Evolutionary conservation across 1,140 invertebrate genomes (phyloP).

Genomic region (Diorhabda sublineata): DNA sequence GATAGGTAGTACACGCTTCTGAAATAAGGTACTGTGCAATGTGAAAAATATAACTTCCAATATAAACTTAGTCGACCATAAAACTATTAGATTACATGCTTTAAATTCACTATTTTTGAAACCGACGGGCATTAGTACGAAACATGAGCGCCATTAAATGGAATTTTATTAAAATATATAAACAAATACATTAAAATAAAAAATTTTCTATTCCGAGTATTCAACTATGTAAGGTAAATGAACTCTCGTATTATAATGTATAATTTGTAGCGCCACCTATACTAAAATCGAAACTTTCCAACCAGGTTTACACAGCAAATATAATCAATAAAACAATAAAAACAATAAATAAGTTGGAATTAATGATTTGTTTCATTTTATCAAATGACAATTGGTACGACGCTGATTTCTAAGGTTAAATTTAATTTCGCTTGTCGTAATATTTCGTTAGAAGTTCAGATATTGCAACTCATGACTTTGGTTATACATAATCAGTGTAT

Average conservation of each 20-base stretch:
- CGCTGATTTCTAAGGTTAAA: background rate
- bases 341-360: too few relatives aligned
- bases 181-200: too few relatives aligned
- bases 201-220: too few relatives aligned
- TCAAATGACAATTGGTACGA: background rate
- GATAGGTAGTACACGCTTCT: conserved; percentile 9
- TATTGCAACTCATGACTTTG: background rate
- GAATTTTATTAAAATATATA: too few relatives aligned
- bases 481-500: background rate
- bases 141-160: background rate
- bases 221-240: too few relatives aligned
- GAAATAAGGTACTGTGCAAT: conserved; percentile 10
- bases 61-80: conserved; percentile 13
- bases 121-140: conserved; percentile 10
- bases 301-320: too few relatives aligned
- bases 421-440: conserved; percentile 2
- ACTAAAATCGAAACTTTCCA: too few relatives aligned
- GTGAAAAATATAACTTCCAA: conserved; percentile 17
- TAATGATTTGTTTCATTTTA: too few relatives aligned
- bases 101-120: background rate
- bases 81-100: conserved; percentile 19
- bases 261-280: too few relatives aligned
- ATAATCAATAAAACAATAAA: too few relatives aligned
- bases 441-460: background rate
- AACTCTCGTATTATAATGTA: too few relatives aligned